Evolutionary conservation across 23 tunicate species (phyloP), one percentile per base, ranked within the genome.

Genomic region (Aplidium turbinatum): DNA sequence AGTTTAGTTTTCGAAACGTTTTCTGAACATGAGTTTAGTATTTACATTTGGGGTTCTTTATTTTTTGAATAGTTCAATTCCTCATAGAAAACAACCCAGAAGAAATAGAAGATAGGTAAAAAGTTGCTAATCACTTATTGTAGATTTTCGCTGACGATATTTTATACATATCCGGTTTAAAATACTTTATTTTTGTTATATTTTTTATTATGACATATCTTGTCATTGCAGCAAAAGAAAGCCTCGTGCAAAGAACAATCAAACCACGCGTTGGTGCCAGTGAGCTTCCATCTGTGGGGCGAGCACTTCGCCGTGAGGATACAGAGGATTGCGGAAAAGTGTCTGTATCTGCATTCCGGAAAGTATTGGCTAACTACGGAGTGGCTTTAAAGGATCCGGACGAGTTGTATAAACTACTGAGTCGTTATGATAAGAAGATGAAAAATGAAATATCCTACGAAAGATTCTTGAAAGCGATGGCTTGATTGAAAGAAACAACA

Each of bases 361-460:
- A 72, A 36, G 66, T 82, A 31, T 47, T 89, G 63, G 46, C 76
- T 22, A 42, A 72, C 16, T 82, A 82, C 56, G 96, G 96, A 22
- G 80, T 89, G 5, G 22, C 72, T 38, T 89, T 89, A 78, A 78
- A 57, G 45, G 81, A 82, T 71, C 86, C 94, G 23, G 78, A 89
- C 71, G 85, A 89, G 33, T 45, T 89, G 11, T 89, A 81, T 70
- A 76, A 89, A 31, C 56, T 89, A 18, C 52, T 82, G 70, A 79
- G 96, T 40, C 75, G 81, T 30, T 89, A 89, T 69, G 96, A 89
- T 51, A 57, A 84, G 35, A 82, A 82, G 47, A 31, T 89, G 64
- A 70, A 81, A 18, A 77, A 89, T 32, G 72, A 89, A 53, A 75
- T 89, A 33, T 82, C 89, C 3, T 89, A 89, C 71, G 96, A 82